Evolutionary conservation across 1,140 invertebrate genomes (phyloP), one percentile per base, ranked within the genome.

Genomic region (Drosophila sulfurigaster): DNA sequence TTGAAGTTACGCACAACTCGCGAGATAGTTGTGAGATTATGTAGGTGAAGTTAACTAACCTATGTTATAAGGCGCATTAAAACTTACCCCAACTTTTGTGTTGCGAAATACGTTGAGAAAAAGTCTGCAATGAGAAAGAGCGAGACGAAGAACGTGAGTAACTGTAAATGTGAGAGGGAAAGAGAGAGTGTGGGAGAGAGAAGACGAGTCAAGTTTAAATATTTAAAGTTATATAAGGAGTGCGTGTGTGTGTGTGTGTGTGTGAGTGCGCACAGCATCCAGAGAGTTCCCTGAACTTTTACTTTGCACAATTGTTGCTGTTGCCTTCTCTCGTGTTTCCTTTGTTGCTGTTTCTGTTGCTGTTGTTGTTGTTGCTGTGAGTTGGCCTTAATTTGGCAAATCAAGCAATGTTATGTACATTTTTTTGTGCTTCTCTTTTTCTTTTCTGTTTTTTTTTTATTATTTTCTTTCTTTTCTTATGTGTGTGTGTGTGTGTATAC

Each of bases 371-470:
- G 46, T 15, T 51, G 15, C 43, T 68, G 66, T 56, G 43, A 66
- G 75, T 72, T 78, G 75, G 63, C 79, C 80, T 81, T 81, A 82
- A 78, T 81, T 82, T 82, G 65, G 46, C 68, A 60, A 79, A 79
- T 79, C 68, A 80, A 67, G 75, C 62, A 71, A 75, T 78, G 73
- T 64, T 70, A 59, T 59, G 35, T 58, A 57, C 25, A 52, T 54
- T 56, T 63, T 25, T 63, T 56, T 69, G 16, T 16, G 54, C 16
- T 16, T 2, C 5, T 46, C 15, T 46, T 46, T 7, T 20, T 20
- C 11, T 13, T 45, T n/a, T 13, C 10, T 45, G 7, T 48, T 16
- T 41, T 38, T 57, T 32, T 38, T 35, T 56, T 56, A 32, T 38
- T 2, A 35, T 38, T 56, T 35, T 38, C 28, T 54, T 32, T 13